These are phyloP conservation scores for Zapornia atra DNA, from an alignment of 2,113 vertebrate genomes.

Conservation along the genomic window DNA sequence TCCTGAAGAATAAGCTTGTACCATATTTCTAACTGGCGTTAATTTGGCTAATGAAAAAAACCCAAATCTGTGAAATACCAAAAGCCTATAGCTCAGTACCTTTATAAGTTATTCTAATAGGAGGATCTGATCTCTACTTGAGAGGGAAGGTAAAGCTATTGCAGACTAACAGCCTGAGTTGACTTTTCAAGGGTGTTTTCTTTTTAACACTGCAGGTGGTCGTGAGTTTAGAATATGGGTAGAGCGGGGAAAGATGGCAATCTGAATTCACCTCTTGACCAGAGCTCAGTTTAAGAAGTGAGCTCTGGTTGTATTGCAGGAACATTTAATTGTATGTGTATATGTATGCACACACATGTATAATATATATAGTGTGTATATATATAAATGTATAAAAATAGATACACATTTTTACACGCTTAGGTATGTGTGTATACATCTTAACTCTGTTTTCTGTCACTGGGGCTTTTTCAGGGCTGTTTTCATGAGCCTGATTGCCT, in stretches of 20 bases:
- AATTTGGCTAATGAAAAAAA: not conserved
- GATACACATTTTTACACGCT: not conserved
- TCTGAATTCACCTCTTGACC: not conserved
- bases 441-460: not conserved
- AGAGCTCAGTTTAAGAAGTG: not conserved
- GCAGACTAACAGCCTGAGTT: not conserved
- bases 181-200: not conserved
- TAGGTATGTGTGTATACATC: not conserved
- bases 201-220: not conserved
- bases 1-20: not conserved
- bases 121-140: not conserved
- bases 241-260: not conserved
- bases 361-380: no score
- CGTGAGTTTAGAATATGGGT: not conserved
- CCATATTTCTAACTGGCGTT: not conserved
- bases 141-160: not conserved
- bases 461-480: not conserved
- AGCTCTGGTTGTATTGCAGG: not conserved
- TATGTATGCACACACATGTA: not conserved
- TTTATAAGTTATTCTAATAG: not conserved
- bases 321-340: not conserved
- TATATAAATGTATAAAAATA: not conserved
- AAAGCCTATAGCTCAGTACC: not conserved
- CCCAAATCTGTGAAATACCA: not conserved
- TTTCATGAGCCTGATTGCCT: not conserved